Base-by-base conservation (phyloP, 2,797 vertebrate species). In the Erethizon dorsatum region DNA sequence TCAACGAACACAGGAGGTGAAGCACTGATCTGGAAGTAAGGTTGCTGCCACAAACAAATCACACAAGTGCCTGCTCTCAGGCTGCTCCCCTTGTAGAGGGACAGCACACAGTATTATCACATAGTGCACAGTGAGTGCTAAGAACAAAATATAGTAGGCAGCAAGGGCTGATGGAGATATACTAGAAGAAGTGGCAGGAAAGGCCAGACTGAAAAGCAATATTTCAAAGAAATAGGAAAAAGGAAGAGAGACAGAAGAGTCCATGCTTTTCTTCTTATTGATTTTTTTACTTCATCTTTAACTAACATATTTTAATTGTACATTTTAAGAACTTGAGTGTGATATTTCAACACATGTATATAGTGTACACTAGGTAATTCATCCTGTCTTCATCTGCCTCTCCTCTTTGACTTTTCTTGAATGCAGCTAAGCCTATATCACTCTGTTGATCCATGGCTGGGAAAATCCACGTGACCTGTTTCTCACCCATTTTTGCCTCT, bases 81-180 rank as follows among this genome's bases (percentile, higher is more conserved):
- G 24, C 47, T 10, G 14, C n/a, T 90, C 45, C 50, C 11, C 0
- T 33, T 61, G 45, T 47, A 24, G 22, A 31, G 18, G 3, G 18
- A 9, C 0, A 33, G 45, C 6, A 28, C 1, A 1, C 14, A 31
- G 2, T 11, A 2, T 22, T 28, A 20, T 45, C 26, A 37, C 12
- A 4, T 50, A 41, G 4, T 85, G 45, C 52, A n/a, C 10, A 4
- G n/a, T 28, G 18, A 71, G 13, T 15, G 28, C 33, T 20, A 18
- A n/a, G 56, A 56, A 75, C 9, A 57, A 84, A 28, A 77, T 20
- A 31, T 61, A 88, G 73, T 50, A 50, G 9, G 18, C 61, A 47
- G 20, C 78, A 45, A 45, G 59, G 18, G 0, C 0, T 33, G 7
- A 2, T 9, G 6, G 50, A 93, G 24, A 15, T 20, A 20, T 3